Evolutionary conservation across 2,888 invertebrate genomes (phyloP).

Genomic region (Sinentomon sp.): DNA sequence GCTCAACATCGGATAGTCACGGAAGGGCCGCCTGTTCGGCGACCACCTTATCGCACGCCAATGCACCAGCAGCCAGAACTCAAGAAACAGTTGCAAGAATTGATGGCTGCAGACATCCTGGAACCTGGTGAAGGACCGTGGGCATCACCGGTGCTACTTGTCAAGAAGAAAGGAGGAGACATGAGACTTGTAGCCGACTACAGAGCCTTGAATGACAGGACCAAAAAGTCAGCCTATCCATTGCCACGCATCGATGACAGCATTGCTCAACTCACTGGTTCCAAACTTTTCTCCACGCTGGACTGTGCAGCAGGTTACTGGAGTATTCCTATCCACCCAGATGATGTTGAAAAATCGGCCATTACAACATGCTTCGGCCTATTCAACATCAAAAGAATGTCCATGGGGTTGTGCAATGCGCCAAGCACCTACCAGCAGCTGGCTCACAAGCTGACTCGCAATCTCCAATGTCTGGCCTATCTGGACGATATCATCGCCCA

Average conservation of each 20-base stretch:
- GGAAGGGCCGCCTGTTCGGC: too few relatives aligned
- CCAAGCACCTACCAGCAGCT: conserved; percentile 6
- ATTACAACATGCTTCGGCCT: conserved; percentile 6
- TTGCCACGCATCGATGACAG: conserved; percentile 1
- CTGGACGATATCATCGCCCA: conserved; percentile 7
- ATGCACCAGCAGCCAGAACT: too few relatives aligned
- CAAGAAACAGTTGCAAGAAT: too few relatives aligned
- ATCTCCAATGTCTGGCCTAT: conserved; percentile 1
- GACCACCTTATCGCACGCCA: too few relatives aligned
- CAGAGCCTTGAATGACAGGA: conserved; percentile 1
- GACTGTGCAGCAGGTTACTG: too few relatives aligned
- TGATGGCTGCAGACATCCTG: too few relatives aligned
- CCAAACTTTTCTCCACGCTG: conserved; percentile 6
- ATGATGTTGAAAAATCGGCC: conserved; percentile 3
- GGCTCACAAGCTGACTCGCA: conserved; percentile 1
- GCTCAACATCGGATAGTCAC: too few relatives aligned
- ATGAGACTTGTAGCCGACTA: not conserved
- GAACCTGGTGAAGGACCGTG: too few relatives aligned
- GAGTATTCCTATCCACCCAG: too few relatives aligned
- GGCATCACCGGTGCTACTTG: not conserved
- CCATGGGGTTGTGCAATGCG: too few relatives aligned
- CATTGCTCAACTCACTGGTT: conserved; percentile 4
- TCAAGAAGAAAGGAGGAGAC: not conserved
- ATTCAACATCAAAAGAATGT: conserved; percentile 4
- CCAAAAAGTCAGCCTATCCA: not conserved